These are phyloP conservation scores for Lepus americanus DNA, from an alignment of 2,113 vertebrate species.

Conservation along the genomic window DNA sequence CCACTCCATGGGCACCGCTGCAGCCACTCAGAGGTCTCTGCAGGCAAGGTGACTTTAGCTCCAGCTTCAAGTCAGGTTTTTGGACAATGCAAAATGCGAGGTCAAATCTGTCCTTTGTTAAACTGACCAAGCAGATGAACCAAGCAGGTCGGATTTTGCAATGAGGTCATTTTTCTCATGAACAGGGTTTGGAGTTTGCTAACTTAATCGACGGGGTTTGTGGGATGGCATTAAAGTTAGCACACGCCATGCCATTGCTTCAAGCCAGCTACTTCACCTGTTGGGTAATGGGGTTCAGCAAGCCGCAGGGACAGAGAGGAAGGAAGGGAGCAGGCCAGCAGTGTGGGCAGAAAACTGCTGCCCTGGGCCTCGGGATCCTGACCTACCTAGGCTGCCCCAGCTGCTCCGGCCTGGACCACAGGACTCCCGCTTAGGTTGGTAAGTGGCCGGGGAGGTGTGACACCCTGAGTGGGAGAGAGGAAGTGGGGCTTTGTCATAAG, in stretches of 20 bases:
- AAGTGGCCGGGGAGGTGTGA: background rate
- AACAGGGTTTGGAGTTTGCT: background rate
- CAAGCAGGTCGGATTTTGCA: constrained; percentile 15
- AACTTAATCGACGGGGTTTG: background rate
- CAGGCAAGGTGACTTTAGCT: background rate
- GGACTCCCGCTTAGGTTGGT: background rate
- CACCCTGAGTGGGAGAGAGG: background rate
- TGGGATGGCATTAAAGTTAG: background rate
- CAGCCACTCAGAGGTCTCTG: background rate
- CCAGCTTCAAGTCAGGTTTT: background rate
- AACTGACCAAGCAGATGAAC: constrained; percentile 34
- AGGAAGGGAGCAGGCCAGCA: background rate
- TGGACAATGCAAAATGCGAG: constrained; percentile 48
- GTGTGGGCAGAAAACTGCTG: background rate
- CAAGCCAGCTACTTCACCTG: background rate
- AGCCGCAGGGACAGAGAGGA: background rate
- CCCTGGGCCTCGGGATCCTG: background rate
- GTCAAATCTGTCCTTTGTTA: constrained; percentile 50
- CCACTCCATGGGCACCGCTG: fast-evolving
- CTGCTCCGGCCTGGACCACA: constrained; percentile 32
- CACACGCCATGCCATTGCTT: fast-evolving
- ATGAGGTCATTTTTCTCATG: background rate
- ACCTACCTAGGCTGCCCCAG: background rate
- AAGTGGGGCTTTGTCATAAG: background rate
- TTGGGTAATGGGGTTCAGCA: background rate